phyloP scores from a whole-genome alignment of 2,888 invertebrate genomes.

The Cheilosia vulpina region DNA sequence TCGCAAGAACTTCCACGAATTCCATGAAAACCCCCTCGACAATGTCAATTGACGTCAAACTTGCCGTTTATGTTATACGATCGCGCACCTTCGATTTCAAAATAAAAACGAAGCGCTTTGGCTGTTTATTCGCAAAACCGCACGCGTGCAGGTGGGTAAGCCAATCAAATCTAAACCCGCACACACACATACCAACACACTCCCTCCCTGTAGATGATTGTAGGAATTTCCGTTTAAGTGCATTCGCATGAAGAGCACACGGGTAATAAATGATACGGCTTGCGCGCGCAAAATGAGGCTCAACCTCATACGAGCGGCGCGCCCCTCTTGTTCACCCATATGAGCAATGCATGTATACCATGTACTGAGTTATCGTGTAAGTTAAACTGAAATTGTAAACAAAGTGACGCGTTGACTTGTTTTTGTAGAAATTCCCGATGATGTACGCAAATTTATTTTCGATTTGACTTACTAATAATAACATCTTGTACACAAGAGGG shows the following conservation, averaged over 20 bases:
- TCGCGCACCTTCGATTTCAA: constrained; percentile 53
- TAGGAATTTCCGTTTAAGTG: constrained; percentile 43
- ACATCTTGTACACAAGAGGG: not conserved
- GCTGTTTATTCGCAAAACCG: constrained; percentile 25
- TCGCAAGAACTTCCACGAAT: constrained; percentile 18
- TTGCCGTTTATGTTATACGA: constrained; percentile 11
- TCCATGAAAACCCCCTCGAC: constrained; percentile 11
- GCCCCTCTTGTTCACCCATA: not conserved
- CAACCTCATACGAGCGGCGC: not conserved
- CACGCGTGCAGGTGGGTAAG: constrained; percentile 41
- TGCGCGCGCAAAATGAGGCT: constrained; percentile 33
- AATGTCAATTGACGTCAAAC: constrained; percentile 60
- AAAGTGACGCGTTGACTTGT: constrained; percentile 35
- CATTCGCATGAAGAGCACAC: constrained; percentile 35
- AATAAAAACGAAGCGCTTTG: constrained; percentile 20
- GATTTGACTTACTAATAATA: not conserved
- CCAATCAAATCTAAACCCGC: not conserved
- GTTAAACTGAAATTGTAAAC: constrained; percentile 17
- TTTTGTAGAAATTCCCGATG: constrained; percentile 20
- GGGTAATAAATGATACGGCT: constrained; percentile 19
- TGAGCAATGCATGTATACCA: constrained; percentile 4
- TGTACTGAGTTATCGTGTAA: constrained; percentile 6
- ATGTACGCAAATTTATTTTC: constrained; percentile 11
- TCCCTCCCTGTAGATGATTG: not conserved
- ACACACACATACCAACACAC: not conserved